A percentile compares a stretch with the other conserved stretches of the same genome.
Evolutionary conservation across 30 jellyfish, hydroid and myxozoan genomes (phyloP).

Genomic region (Haliclystus octoradiatus): DNA sequence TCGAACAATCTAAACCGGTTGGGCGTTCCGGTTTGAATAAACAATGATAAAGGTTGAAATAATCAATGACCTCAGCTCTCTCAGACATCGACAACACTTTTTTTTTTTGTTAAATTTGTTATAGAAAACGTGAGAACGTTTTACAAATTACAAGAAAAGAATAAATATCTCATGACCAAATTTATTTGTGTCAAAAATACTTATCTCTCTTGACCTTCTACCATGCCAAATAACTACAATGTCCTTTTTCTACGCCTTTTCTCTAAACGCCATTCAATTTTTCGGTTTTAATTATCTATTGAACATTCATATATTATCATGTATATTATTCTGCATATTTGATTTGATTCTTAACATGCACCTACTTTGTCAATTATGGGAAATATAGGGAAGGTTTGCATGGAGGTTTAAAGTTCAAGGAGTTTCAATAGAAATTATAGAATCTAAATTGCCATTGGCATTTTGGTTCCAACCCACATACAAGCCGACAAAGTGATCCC

Average conservation of each 20-base stretch:
- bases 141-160: neutral
- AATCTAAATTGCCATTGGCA: too few species aligned
- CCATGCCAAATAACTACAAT: neutral
- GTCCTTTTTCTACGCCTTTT: neutral
- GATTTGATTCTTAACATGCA: too few species aligned
- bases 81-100: too few species aligned
- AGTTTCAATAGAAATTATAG: too few species aligned
- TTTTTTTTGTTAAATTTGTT: neutral
- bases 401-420: too few species aligned
- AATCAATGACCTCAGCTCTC: neutral
- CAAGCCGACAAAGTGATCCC: too few species aligned
- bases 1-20: neutral
- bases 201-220: neutral
- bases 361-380: too few species aligned
- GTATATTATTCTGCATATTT: neutral
- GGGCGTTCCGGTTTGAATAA: neutral
- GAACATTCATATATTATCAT: neutral
- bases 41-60: neutral
- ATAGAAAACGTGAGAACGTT: neutral
- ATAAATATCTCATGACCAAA: neutral
- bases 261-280: neutral
- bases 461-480: too few species aligned
- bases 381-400: too few species aligned
- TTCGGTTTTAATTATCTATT: neutral
- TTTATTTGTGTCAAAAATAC: neutral